Conservation (phyloP, 2,888 invertebrate genomes). For the Trissonchulus latispiculum region DNA sequence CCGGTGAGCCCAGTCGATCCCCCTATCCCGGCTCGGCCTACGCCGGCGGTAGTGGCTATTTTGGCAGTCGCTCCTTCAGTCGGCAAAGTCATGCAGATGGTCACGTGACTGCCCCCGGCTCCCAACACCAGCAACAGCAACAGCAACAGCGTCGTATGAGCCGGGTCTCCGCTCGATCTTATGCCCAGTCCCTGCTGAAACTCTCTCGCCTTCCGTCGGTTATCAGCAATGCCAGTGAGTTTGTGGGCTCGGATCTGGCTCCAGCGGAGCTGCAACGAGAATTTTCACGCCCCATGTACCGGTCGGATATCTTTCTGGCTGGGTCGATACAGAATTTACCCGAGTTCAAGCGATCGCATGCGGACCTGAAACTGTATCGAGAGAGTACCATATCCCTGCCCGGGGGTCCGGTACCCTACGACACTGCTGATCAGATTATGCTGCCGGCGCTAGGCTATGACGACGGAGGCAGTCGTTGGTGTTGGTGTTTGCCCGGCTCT, state of each 20-base stretch:
- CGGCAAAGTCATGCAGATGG: too few species aligned
- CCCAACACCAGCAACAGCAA: too few species aligned
- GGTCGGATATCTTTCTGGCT: constrained; percentile 94
- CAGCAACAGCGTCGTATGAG: background rate
- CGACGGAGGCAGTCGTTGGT: background rate
- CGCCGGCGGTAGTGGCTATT: too few species aligned
- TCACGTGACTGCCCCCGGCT: too few species aligned
- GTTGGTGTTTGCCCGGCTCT: constrained; percentile 13
- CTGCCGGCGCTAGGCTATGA: background rate
- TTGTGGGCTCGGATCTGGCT: background rate
- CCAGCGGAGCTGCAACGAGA: constrained; percentile 42
- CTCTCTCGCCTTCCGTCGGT: background rate
- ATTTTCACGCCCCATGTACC: constrained; percentile 76
- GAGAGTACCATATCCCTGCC: constrained; percentile 74
- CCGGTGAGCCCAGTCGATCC: too few species aligned
- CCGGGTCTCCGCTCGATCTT: background rate
- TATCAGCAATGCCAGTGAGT: background rate
- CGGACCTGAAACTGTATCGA: constrained; percentile 75
- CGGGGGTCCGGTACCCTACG: background rate
- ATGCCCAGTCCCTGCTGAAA: background rate
- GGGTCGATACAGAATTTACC: constrained; percentile 86
- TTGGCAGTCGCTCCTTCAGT: too few species aligned
- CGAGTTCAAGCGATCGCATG: constrained; percentile 75
- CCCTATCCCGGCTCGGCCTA: too few species aligned
- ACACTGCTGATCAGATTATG: background rate